Conservation (phyloP, 2,888 invertebrate genomes). For the Phania funesta region DNA sequence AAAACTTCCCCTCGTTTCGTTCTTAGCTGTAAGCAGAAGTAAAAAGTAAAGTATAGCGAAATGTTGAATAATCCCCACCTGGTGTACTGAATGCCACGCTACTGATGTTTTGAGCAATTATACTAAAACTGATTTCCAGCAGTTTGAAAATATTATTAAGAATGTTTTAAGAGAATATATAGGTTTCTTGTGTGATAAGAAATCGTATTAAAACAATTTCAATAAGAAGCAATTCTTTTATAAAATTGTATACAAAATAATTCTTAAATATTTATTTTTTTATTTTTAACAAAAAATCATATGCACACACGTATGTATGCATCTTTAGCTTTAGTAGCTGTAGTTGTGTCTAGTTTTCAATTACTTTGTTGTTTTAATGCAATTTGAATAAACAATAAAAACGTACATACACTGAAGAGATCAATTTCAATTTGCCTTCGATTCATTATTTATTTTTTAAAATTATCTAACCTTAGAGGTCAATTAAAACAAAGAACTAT, state of each 20-base stretch:
- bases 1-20: too few relatives aligned
- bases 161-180: neutral
- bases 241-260: too few relatives aligned
- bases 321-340: neutral
- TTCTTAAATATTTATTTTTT: neutral
- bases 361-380: slow-evolving; percentile 45
- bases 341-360: slow-evolving; percentile 31
- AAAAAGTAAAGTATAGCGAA: too few relatives aligned
- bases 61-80: too few relatives aligned
- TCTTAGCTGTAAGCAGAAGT: too few relatives aligned
- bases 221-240: neutral
- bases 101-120: slow-evolving; percentile 11
- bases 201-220: neutral
- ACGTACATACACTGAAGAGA: neutral
- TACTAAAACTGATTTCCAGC: neutral
- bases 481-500: slow-evolving; percentile 57
- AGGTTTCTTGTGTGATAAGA: neutral
- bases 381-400: slow-evolving; percentile 41
- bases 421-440: slow-evolving; percentile 61
- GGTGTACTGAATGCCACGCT: too few relatives aligned
- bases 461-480: slow-evolving; percentile 55
- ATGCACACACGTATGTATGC: too few relatives aligned
- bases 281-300: neutral
- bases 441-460: slow-evolving; percentile 33
- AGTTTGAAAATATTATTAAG: neutral